Evolutionary conservation across 2,113 vertebrate genomes (phyloP), one percentile per base, ranked within the genome.

Genomic region (Scortum barcoo): DNA sequence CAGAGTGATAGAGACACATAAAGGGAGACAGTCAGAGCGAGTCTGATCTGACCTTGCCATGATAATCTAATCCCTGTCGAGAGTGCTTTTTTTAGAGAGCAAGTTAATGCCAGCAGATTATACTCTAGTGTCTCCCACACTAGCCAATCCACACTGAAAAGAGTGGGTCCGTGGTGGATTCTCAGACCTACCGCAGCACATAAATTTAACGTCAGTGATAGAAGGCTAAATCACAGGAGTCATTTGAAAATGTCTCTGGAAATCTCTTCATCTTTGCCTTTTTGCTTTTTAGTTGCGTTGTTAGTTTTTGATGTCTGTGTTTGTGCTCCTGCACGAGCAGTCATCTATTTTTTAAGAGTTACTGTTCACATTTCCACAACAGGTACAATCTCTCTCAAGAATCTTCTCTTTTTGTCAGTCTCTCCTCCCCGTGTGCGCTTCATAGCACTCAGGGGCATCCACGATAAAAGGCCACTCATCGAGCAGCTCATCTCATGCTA

Each of bases 11-110:
- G 74, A 89, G 81, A 87, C 83, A 88, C 83, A 91, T 88, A 74
- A 84, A 88, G 86, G 66, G 87, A 86, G 91, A 90, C 84, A 80
- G 88, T 71, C 67, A 71, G 68, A 80, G 86, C 58, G 86, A 91
- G 91, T 94, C 90, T 90, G 89, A 89, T 88, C 86, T 94, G 94
- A 94, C 94, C 94, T 95, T 93, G 94, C 92, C 88, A 90, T 94
- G 93, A 94, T 95, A 95, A 95, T 95, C 94, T 95, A 95, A 96
- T 95, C 95, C 95, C 93, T 93, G 94, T 94, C 83, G 91, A 94
- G 93, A 93, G 95, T 91, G 93, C 95, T 96, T 95, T 96, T 95
- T 95, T 95, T 95, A 96, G 94, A 96, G 92, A 92, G 94, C 93
- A 95, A 95, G 93, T 95, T 95, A 95, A 96, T 95, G 92, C 93